phyloP scores from a whole-genome alignment of 2,113 vertebrate species.

The Ctenodactylus gundi region DNA sequence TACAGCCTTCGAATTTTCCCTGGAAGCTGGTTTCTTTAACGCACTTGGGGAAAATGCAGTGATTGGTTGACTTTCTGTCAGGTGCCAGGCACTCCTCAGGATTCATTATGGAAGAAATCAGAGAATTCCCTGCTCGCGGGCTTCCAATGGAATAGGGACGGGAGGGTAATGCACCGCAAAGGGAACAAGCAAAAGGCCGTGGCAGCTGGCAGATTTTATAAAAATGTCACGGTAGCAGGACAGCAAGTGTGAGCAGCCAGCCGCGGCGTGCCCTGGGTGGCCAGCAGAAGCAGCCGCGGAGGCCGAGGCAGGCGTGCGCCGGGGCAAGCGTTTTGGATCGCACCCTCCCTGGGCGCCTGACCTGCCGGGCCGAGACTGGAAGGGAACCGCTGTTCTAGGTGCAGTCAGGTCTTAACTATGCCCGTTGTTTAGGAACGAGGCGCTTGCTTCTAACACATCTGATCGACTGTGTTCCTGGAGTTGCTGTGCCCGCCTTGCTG shows the following conservation, averaged over 20 bases:
- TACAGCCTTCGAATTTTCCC: background rate
- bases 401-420: background rate
- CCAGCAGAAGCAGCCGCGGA: no score
- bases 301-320: no score
- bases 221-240: background rate
- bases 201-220: background rate
- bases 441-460: no score
- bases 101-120: background rate
- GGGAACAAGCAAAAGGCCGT: background rate
- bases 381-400: background rate
- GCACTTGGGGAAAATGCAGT: background rate
- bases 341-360: no score
- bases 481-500: background rate
- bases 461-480: no score
- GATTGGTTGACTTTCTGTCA: background rate
- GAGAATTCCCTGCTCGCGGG: background rate
- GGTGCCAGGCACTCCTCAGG: background rate
- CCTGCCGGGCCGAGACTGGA: no score
- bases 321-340: no score
- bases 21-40: background rate
- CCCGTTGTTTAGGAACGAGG: background rate
- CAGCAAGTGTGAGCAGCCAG: background rate
- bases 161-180: background rate
- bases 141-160: background rate
- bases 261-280: accelerated